phyloP scores from a whole-genome alignment of 2,797 vertebrate genomes.

The Hephaestus fuliginosus region DNA sequence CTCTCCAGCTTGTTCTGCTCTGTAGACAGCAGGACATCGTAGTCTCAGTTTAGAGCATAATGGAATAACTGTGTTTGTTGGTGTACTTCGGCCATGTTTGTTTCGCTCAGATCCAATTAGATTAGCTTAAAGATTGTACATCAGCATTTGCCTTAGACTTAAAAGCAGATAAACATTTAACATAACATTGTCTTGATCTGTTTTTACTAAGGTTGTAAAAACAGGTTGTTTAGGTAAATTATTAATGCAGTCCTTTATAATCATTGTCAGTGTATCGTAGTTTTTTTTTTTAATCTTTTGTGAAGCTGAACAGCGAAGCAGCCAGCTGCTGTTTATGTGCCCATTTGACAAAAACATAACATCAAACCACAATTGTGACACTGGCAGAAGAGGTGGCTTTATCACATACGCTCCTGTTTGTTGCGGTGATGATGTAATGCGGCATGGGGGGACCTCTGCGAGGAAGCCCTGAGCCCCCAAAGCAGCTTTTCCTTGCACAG shows the following conservation, averaged over 20 bases:
- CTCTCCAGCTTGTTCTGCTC: neutral
- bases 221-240: neutral
- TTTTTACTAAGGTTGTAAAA: neutral
- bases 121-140: conserved; percentile 21
- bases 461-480: conserved; percentile 12
- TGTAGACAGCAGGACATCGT: neutral
- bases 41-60: conserved; percentile 16
- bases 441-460: neutral
- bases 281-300: neutral
- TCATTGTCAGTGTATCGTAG: neutral
- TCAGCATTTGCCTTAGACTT: neutral
- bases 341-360: neutral
- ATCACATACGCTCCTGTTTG: conserved; percentile 19
- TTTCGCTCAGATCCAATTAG: conserved; percentile 21
- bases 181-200: neutral
- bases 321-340: neutral
- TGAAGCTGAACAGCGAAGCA: neutral
- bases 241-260: neutral
- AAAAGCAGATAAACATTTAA: conserved; percentile 2
- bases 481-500: neutral
- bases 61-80: conserved; percentile 20
- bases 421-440: neutral
- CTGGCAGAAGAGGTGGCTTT: conserved; percentile 2
- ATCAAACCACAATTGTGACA: conserved; percentile 18
- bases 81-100: conserved; percentile 6